Evolutionary conservation across 2,797 vertebrate genomes (phyloP), one percentile per base, ranked within the genome.

Genomic region (Poecilia wingei): DNA sequence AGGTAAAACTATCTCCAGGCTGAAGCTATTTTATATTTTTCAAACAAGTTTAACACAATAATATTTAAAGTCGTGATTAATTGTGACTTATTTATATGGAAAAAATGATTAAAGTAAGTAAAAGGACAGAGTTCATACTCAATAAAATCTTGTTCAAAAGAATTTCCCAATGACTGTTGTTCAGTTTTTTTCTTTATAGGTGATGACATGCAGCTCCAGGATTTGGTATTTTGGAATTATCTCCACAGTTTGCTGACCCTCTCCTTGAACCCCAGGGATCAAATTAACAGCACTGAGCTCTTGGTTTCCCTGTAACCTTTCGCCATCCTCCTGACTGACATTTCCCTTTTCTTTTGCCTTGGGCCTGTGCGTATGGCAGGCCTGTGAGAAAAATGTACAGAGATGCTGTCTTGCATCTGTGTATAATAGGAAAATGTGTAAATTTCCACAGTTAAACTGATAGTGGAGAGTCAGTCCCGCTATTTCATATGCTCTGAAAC

Each of bases 281-380:
- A 95, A 95, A 96, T 96, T 95, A 95, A 94, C 86, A 89, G 92
- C 89, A 89, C 86, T 49, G 80, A 90, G 91, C 91, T 92, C 92
- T 80, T 83, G 78, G 87, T 87, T 91, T 86, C 77, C 47, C 78
- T 72, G 84, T 96, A 95, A 96, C 95, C 95, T 95, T 95, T 94
- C 87, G 79, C 82, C 87, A 89, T 93, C 87, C 88, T 87, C 85
- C 89, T 87, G 83, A 92, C 82, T 95, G 95, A 94, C 94, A 95
- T 96, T 95, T 95, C 93, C 94, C 89, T 94, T 93, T 89, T 83
- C 84, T 84, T 86, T 91, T 92, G 92, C 92, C 90, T 91, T 93
- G 90, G 91, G 92, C 93, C 86, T 77, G 77, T 81, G 84, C 87
- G 88, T 93, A 91, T 88, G 90, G 90, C 31, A 22, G 68, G 86